Evolutionary conservation across 2,797 vertebrate genomes (phyloP), one percentile per base, ranked within the genome.

Genomic region (Thunnus albacares): DNA sequence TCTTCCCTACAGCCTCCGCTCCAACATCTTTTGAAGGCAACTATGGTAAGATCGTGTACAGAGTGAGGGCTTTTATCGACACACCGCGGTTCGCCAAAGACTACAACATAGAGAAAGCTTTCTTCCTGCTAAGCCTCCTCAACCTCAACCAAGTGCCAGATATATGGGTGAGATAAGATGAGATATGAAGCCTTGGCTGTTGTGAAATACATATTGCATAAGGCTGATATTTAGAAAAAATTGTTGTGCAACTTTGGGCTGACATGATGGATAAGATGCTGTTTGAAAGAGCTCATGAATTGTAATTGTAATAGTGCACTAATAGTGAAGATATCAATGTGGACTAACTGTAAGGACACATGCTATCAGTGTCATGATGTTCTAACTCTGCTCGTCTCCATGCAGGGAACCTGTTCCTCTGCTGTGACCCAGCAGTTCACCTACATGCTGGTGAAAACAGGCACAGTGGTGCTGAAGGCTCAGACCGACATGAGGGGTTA

Each of bases 21-120:
- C 97, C 98, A 0, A 98, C 97, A 0, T 99, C 98, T 5, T 99
- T 97, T 47, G 97, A 98, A 94, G 98, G 98, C 10, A 97, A 93
- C 52, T 99, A 98, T 63, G 98, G 98, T n/a, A 96, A 92, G 87
- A 97, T 98, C 8, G 84, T 95, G 17, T 97, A 99, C 90, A 96
- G 97, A 92, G 84, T 99, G 66, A 95, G 95, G 80, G 96, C 96
- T 4, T 96, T 96, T 71, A 96, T 99, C 20, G 97, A 99, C 85
- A 99, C 97, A 0, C 96, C 97, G 0, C 96, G 97, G 6, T 99
- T 99, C 49, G 89, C 96, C 77, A 99, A 98, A 91, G 97, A 98
- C 85, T 97, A 98, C 91, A 97, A 92, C 74, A 91, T 92, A 52
- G 96, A 95, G 92, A 97, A 96, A 22, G 67, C 94, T 2, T 99